Evolutionary conservation across 2,113 vertebrate genomes (phyloP).

Genomic region (Aleadryas rufinucha): DNA sequence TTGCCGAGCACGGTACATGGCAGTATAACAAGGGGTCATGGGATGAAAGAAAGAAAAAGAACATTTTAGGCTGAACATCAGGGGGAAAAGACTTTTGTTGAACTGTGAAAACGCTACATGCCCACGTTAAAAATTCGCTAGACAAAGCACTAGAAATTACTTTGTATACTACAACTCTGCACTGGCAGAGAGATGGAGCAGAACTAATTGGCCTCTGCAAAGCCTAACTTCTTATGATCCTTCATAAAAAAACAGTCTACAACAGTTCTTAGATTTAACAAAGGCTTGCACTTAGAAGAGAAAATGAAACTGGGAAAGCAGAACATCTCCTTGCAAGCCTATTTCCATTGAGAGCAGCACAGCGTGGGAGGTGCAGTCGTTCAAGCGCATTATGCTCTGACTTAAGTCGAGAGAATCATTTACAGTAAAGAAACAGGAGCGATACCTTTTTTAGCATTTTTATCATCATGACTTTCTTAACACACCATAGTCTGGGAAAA

Average conservation of each 20-base stretch:
- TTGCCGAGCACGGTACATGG: not conserved
- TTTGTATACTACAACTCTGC: not conserved
- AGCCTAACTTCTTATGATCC: constrained; percentile 23
- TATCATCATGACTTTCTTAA: not conserved
- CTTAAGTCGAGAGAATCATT: not conserved
- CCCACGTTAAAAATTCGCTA: constrained; percentile 40
- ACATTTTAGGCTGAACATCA: constrained; percentile 21
- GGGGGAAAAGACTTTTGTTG: not conserved
- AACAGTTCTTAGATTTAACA: constrained; percentile 12
- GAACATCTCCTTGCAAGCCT: not conserved
- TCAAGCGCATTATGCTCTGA: not conserved
- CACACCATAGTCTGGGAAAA: not conserved
- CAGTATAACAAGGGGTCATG: not conserved
- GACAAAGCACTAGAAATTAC: constrained; percentile 33
- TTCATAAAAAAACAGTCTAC: constrained; percentile 6
- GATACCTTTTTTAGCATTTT: not conserved
- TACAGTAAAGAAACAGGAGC: not conserved
- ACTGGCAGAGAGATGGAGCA: constrained; percentile 31
- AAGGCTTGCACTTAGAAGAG: not conserved
- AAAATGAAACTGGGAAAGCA: constrained; percentile 32
- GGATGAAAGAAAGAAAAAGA: constrained; percentile 40
- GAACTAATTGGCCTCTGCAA: constrained; percentile 52
- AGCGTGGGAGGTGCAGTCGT: not conserved
- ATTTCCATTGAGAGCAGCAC: not conserved
- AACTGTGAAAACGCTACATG: not conserved